Conservation (phyloP, 2,113 vertebrate species). For the Prunella fulvescens region DNA sequence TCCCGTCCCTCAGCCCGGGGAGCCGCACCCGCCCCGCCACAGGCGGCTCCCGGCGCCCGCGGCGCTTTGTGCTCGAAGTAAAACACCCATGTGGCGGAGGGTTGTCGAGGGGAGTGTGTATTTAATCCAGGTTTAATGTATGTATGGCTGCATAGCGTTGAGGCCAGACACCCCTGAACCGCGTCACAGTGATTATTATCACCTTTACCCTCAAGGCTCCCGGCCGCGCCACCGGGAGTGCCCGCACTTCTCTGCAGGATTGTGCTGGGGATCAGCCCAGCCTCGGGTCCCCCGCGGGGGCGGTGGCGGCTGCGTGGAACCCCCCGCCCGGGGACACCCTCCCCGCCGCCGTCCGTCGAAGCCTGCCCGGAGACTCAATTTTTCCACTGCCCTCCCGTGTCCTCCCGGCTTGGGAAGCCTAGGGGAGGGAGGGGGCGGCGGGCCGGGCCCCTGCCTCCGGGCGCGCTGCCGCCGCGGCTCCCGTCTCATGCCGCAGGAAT, state of each 20-base stretch:
- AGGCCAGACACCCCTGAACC: neutral
- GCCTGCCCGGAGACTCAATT: neutral
- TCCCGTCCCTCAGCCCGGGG: neutral
- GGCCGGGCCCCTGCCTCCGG: constrained; percentile 24
- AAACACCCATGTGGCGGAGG: neutral
- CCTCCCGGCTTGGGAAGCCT: constrained; percentile 3
- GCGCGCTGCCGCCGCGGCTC: constrained; percentile 63
- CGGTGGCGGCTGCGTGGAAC: neutral
- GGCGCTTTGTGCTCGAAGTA: neutral
- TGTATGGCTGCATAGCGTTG: neutral
- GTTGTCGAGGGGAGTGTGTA: too few relatives aligned
- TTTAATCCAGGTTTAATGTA: neutral
- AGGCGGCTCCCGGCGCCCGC: neutral
- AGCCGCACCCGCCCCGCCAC: neutral
- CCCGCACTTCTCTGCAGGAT: neutral
- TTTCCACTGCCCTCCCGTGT: neutral
- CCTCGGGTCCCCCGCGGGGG: neutral
- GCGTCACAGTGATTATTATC: neutral
- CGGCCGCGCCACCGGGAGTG: too few relatives aligned
- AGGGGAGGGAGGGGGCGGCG: neutral
- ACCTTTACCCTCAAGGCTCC: neutral
- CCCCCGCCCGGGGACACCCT: neutral
- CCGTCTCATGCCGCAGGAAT: constrained; percentile 88
- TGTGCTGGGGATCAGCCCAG: neutral
- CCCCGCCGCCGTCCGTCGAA: neutral